These are phyloP conservation scores for Leptodactylus fallax DNA, from an alignment of 2,797 vertebrate species.

Conservation along the genomic window DNA sequence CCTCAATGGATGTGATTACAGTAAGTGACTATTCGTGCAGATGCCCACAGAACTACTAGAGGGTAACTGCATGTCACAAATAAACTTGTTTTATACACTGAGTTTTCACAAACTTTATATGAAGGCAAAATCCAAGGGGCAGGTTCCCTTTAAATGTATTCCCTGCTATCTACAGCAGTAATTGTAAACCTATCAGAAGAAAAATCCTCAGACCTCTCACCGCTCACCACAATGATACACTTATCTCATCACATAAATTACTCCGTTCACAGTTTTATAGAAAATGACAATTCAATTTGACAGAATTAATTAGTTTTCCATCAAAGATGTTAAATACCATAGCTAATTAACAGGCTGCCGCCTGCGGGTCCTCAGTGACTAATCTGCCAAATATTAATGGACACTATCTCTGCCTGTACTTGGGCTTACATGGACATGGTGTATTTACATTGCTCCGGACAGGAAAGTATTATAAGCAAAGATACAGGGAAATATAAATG, in stretches of 20 bases:
- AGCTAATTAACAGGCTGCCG: slow-evolving; percentile 17
- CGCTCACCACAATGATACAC: not conserved
- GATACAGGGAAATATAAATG: too few species aligned
- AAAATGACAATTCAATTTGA: slow-evolving; percentile 49
- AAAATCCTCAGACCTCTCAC: not conserved
- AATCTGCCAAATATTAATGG: slow-evolving; percentile 1
- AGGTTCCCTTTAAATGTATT: too few species aligned
- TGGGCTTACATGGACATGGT: not conserved
- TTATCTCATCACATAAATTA: slow-evolving; percentile 10
- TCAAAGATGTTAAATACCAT: slow-evolving; percentile 26
- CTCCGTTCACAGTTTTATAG: slow-evolving; percentile 6
- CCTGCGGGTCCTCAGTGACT: slow-evolving; percentile 18
- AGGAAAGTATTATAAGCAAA: too few species aligned
- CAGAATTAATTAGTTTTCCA: slow-evolving; percentile 42
- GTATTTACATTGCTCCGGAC: too few species aligned
- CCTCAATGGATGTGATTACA: too few species aligned
- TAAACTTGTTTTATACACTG: too few species aligned
- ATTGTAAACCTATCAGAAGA: not conserved
- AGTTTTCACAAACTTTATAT: too few species aligned
- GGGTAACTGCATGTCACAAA: too few species aligned
- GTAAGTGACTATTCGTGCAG: too few species aligned
- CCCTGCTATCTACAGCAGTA: not conserved
- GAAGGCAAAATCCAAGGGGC: too few species aligned
- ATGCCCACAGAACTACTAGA: too few species aligned
- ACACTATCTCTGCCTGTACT: not conserved